Evolutionary conservation across 2,113 vertebrate species (phyloP), one percentile per base, ranked within the genome.

Genomic region (Megaleporinus macrocephalus): DNA sequence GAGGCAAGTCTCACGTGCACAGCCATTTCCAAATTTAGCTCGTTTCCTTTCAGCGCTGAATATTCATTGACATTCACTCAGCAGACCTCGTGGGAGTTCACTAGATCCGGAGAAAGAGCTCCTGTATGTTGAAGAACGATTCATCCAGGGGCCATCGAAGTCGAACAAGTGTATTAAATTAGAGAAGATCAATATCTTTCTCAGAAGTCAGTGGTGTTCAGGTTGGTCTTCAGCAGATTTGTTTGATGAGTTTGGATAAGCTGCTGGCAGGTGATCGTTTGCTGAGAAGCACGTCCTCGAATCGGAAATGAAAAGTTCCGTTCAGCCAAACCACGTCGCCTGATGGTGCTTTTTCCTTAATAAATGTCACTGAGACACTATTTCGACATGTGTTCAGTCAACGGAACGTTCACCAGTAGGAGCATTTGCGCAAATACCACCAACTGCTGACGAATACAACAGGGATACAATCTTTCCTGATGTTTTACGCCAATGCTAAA

Each of bases 1-100:
- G 59, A 61, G 62, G 33, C 26, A 61, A 22, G 51, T 30, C 53
- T 29, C 29, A 61, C 12, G 30, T 15, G 3, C 20, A 49, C 53
- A 59, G 30, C 44, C 65, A 33, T 68, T n/a, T 69, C 33, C 22
- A 69, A 69, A 69, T n/a, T n/a, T 10, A 69, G 30, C 66, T 69
- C n/a, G n/a, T 41, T 69, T 69, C 66, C 33, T 69, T 44, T 69
- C 66, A 44, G 66, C 7, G 5, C 18, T 44, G 36, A 70, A 14
- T 44, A 36, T 70, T 41, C 33, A 41, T 36, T 36, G 65, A 26
- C 65, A 68, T 70, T 70, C 22, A n/a, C 20, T 41, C 36, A 13
- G 36, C 3, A 4, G 66, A 15, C 13, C 36, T 24, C 24, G 15
- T 11, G 65, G 65, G 30, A 36, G 30, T 68, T 33, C 3, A 22